Evolutionary conservation across 1,140 invertebrate genomes (phyloP).

Genomic region (Apis mellifera): DNA sequence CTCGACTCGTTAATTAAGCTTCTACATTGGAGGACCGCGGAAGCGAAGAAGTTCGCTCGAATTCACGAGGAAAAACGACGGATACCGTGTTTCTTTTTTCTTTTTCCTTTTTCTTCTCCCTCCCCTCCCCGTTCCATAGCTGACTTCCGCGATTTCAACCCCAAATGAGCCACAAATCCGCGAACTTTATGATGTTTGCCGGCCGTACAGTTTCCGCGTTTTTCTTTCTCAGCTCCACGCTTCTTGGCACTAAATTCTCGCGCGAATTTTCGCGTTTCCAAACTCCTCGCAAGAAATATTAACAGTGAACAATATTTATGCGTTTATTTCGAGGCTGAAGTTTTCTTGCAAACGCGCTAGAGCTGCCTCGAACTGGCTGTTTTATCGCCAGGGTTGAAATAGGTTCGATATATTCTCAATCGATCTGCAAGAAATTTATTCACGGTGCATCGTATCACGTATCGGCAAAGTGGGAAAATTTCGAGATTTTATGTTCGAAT

Average conservation of each 20-base stretch:
- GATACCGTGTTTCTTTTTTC: too few relatives aligned
- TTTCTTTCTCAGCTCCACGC: too few relatives aligned
- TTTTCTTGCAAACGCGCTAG: not conserved
- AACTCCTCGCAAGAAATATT: not conserved
- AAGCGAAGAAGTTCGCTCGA: not conserved
- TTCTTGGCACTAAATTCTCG: not conserved
- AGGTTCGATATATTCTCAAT: not conserved
- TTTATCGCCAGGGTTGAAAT: too few relatives aligned
- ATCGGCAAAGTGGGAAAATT: too few relatives aligned
- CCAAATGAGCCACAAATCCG: not conserved
- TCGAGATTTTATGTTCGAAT: too few relatives aligned
- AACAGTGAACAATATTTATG: not conserved
- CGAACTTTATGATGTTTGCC: not conserved
- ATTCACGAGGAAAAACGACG: not conserved
- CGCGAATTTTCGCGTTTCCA: too few relatives aligned
- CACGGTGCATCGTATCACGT: too few relatives aligned
- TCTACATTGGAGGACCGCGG: too few relatives aligned
- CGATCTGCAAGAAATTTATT: too few relatives aligned
- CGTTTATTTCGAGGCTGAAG: not conserved
- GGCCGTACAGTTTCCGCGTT: too few relatives aligned
- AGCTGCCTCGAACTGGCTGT: not conserved
- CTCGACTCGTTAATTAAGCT: slow-evolving; percentile 26
- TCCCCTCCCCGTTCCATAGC: not conserved
- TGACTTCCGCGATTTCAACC: not conserved
- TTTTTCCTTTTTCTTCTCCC: not conserved